Percentiles rank a stretch among this genome's conserved stretches.
These are phyloP conservation scores for Archocentrus centrarchus DNA, from an alignment of 2,113 vertebrate species.

Conservation along the genomic window DNA sequence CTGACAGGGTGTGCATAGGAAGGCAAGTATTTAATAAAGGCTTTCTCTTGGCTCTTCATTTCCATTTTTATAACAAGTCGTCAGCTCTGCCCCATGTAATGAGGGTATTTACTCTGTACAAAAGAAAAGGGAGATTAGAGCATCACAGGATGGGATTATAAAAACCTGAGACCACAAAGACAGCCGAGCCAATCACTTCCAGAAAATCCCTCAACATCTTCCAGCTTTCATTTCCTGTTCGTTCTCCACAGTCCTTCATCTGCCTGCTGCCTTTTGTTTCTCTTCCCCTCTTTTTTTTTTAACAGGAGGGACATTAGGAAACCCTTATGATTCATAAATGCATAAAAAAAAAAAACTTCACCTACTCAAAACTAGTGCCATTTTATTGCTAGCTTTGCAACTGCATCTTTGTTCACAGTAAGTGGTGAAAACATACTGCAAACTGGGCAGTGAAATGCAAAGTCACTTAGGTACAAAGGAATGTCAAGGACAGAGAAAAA, in stretches of 20 bases:
- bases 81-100: conserved; percentile 73
- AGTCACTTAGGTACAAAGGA: conserved; percentile 40
- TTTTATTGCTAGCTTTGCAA: background rate
- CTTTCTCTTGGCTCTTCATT: conserved; percentile 63
- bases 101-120: conserved; percentile 70
- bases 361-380: background rate
- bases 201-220: conserved; percentile 72
- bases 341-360: background rate
- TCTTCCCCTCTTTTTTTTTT: background rate
- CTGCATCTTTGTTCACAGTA: background rate
- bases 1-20: conserved; percentile 46
- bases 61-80: conserved; percentile 75
- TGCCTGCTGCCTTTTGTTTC: conserved; percentile 35
- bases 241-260: conserved; percentile 37
- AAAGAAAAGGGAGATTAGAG: conserved; percentile 75
- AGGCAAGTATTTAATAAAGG: conserved; percentile 65
- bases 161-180: conserved; percentile 74
- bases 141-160: conserved; percentile 75
- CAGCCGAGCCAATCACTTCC: conserved; percentile 70
- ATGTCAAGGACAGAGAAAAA: conserved; percentile 49
- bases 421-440: conserved; percentile 4
- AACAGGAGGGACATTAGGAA: background rate
- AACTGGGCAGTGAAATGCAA: conserved; percentile 33
- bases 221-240: conserved; percentile 72
- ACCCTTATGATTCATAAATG: background rate